Evolutionary conservation across 2,113 vertebrate genomes (phyloP), one percentile per base, ranked within the genome.

Genomic region (Neogobius melanostomus): DNA sequence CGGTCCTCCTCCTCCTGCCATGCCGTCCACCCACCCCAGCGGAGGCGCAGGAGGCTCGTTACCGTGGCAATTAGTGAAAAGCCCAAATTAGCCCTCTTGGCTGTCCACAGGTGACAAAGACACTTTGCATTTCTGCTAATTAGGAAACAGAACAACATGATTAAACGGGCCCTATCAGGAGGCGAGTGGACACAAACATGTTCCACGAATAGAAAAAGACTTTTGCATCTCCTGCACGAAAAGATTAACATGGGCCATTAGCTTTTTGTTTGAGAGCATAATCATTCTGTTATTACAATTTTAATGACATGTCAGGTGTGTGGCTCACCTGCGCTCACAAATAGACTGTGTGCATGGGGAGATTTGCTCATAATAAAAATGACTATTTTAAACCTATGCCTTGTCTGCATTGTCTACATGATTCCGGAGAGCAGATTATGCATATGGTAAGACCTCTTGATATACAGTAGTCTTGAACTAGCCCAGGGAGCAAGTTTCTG

Each of bases 31-130:
- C 89, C 88, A 86, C 85, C 87, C 87, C 87, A 87, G 85, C 45
- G 78, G 82, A 90, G 88, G 87, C 91, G 85, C 91, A 90, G 91
- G 92, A 90, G 89, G 89, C 90, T 91, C 88, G 91, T 93, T 93
- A 92, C 92, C 86, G 91, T 92, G 89, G 91, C 92, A 93, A 93
- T 93, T 92, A 92, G 90, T 85, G 79, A 90, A 90, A 90, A 87
- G 91, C 87, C 91, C 88, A 92, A 92, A 92, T 93, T 92, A 93
- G 90, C 86, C 89, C 87, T 89, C 91, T 91, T 89, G 85, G 90
- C 88, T 91, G 90, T 92, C 90, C 90, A 92, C 91, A 92, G 91
- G 92, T 93, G 91, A 93, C 90, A 92, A 90, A 90, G 90, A 90
- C 88, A 90, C 88, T 91, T 90, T 87, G 90, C 88, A 90, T 90